Evolutionary conservation across 2,888 invertebrate genomes (phyloP).

Genomic region (Volucella inflata): DNA sequence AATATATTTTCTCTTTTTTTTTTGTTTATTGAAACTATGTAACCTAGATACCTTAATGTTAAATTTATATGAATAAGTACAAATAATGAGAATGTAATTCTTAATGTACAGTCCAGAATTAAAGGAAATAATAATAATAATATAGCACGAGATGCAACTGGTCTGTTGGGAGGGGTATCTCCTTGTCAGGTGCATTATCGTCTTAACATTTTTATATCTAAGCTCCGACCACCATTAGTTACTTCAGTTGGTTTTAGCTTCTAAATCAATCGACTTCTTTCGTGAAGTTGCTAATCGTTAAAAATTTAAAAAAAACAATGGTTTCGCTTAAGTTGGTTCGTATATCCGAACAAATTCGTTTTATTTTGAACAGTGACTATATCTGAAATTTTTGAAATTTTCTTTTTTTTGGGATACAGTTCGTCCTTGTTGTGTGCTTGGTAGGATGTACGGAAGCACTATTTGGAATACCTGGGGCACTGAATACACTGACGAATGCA

Average conservation of each 20-base stretch:
- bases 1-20: too few relatives aligned
- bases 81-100: too few relatives aligned
- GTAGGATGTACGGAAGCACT: slow-evolving; percentile 47
- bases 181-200: background rate
- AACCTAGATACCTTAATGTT: too few relatives aligned
- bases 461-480: background rate
- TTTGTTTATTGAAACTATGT: too few relatives aligned
- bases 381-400: background rate
- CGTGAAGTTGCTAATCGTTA: slow-evolving; percentile 32
- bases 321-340: slow-evolving; percentile 57
- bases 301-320: slow-evolving; percentile 38
- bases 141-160: too few relatives aligned
- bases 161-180: background rate
- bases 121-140: too few relatives aligned
- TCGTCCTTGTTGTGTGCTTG: slow-evolving; percentile 56
- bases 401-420: slow-evolving; percentile 34
- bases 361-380: background rate
- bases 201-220: slow-evolving; percentile 56
- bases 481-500: background rate
- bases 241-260: slow-evolving; percentile 62
- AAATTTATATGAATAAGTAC: too few relatives aligned
- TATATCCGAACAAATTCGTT: background rate
- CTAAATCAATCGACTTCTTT: slow-evolving; percentile 60
- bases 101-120: too few relatives aligned
- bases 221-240: slow-evolving; percentile 20